These are phyloP conservation scores for Melinopterus prodromus DNA, from an alignment of 2,888 invertebrate species.

Conservation along the genomic window DNA sequence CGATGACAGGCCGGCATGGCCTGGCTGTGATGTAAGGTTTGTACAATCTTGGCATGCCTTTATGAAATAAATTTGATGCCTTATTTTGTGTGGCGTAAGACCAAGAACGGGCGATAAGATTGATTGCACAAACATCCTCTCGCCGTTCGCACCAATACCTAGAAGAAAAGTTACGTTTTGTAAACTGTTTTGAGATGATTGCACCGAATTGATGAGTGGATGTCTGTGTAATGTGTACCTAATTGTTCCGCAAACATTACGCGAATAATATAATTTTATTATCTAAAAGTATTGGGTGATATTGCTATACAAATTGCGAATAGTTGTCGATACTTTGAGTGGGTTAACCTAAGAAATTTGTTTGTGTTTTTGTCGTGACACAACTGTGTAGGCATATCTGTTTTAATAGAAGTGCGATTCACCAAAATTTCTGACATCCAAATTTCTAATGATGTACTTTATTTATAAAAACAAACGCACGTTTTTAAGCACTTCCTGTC, in stretches of 20 bases:
- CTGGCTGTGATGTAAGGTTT: background rate
- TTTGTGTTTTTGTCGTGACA: no score
- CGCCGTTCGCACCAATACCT: background rate
- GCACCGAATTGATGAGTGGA: background rate
- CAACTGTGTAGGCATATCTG: no score
- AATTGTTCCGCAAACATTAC: background rate
- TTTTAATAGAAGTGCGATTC: no score
- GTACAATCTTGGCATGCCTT: background rate
- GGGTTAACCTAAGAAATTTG: no score
- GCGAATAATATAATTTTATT: background rate
- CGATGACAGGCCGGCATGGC: background rate
- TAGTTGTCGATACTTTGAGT: no score
- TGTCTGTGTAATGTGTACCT: background rate
- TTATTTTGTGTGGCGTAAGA: background rate
- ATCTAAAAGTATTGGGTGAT: no score
- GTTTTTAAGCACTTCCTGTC: no score
- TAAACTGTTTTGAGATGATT: background rate
- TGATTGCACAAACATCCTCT: constrained; percentile 4
- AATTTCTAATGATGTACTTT: no score
- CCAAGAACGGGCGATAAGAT: background rate
- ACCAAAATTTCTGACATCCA: no score
- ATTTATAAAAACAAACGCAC: no score
- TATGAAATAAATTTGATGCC: constrained; percentile 4
- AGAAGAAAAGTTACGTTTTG: background rate
- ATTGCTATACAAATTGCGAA: no score